A percentile compares a stretch with the other conserved stretches of the same genome.
Evolutionary conservation across 2,888 invertebrate species (phyloP).

Genomic region (Acrocera orbiculus): DNA sequence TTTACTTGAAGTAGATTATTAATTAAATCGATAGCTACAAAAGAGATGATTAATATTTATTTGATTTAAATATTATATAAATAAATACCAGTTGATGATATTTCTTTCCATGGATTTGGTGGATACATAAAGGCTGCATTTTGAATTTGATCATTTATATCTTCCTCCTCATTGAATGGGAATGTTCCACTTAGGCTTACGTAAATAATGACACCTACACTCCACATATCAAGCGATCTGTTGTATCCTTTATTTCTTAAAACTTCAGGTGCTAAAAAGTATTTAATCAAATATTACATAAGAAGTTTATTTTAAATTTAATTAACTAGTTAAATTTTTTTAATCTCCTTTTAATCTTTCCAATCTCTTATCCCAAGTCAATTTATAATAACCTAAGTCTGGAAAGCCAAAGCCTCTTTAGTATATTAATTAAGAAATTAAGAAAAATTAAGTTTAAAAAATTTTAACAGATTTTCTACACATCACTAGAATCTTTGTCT

Average conservation of each 20-base stretch:
- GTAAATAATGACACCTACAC: constrained; percentile 96
- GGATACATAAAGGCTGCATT: constrained; percentile 99
- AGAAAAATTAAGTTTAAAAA: too few relatives aligned
- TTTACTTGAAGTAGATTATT: constrained; percentile 95
- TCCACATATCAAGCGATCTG: constrained; percentile 98
- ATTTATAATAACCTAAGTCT: too few relatives aligned
- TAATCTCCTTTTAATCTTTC: too few relatives aligned
- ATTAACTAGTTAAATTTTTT: too few relatives aligned
- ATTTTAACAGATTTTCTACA: too few relatives aligned
- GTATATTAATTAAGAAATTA: too few relatives aligned
- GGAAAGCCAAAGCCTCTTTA: too few relatives aligned
- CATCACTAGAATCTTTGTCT: too few relatives aligned
- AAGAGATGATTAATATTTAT: constrained; percentile 8
- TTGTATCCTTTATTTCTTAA: constrained; percentile 97
- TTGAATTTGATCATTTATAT: constrained; percentile 98
- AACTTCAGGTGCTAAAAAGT: constrained; percentile 74
- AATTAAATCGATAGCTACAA: constrained; percentile 90
- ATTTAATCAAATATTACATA: too few relatives aligned
- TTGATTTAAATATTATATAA: neutral
- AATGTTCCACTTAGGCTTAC: constrained; percentile 97
- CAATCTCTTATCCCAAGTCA: too few relatives aligned
- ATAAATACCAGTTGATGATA: constrained; percentile 65
- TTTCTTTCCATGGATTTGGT: constrained; percentile 91
- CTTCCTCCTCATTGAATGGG: constrained; percentile 99
- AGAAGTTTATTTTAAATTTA: too few relatives aligned